These are phyloP conservation scores for Pseudorasbora parva DNA, from an alignment of 2,113 vertebrate genomes.

Conservation along the genomic window DNA sequence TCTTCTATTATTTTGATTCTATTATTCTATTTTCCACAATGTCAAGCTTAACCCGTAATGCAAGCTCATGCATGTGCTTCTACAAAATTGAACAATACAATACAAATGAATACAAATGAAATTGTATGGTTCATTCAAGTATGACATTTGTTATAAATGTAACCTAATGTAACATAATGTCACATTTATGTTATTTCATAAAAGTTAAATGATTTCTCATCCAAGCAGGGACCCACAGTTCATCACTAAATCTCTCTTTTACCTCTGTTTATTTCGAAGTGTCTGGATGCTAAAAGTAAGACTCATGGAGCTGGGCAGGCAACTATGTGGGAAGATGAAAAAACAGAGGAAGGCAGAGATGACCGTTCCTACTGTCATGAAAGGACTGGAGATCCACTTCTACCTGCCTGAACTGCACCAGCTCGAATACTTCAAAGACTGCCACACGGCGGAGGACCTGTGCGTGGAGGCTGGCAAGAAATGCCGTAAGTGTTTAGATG, in stretches of 20 bases:
- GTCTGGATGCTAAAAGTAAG: slow-evolving; percentile 84
- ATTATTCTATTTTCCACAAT: too few species aligned
- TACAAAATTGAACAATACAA: too few species aligned
- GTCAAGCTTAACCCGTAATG: too few species aligned
- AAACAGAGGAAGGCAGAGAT: slow-evolving; percentile 79
- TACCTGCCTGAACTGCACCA: slow-evolving; percentile 79
- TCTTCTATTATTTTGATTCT: too few species aligned
- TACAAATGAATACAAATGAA: too few species aligned
- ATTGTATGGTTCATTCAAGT: neutral
- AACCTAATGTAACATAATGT: too few species aligned
- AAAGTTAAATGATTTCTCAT: neutral
- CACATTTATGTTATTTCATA: neutral
- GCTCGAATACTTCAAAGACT: slow-evolving; percentile 78
- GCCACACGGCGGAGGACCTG: slow-evolving; percentile 85
- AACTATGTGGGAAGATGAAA: slow-evolving; percentile 96
- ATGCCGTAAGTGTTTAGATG: slow-evolving; percentile 82
- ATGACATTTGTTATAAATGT: neutral
- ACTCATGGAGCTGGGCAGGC: slow-evolving; percentile 87
- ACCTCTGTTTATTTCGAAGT: slow-evolving; percentile 65
- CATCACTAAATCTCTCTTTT: slow-evolving; percentile 4
- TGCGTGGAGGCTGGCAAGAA: slow-evolving; percentile 87
- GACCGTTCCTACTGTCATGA: slow-evolving; percentile 69
- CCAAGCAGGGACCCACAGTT: neutral
- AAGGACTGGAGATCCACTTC: slow-evolving; percentile 86
- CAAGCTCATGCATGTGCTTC: too few species aligned